These are phyloP conservation scores for Hexactinellida sp. DNA, from an alignment of 37 sponge, comb jelly and placozoan species.

Conservation along the genomic window DNA sequence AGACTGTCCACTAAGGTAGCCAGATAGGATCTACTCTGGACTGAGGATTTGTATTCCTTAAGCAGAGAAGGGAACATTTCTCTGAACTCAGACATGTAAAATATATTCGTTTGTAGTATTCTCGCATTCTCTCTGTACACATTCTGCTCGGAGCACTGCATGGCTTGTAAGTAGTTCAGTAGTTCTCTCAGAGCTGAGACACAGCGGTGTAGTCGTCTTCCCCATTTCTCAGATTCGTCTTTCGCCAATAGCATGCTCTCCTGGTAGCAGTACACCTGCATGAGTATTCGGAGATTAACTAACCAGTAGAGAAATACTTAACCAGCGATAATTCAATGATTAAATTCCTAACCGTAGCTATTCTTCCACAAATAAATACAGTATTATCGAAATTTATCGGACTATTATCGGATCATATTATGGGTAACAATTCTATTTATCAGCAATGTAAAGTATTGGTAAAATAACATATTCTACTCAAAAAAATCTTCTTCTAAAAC, in stretches of 20 bases:
- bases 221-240: background rate
- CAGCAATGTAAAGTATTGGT: too few species aligned
- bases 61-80: slow-evolving; percentile 68
- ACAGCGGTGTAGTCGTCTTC: slow-evolving; percentile 54
- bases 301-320: background rate
- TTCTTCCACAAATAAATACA: too few species aligned
- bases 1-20: slow-evolving; percentile 48
- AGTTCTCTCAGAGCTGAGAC: slow-evolving; percentile 67
- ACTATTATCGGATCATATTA: too few species aligned
- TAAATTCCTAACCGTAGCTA: too few species aligned
- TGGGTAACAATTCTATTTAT: too few species aligned
- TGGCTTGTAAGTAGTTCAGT: slow-evolving; percentile 48
- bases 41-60: slow-evolving; percentile 28
- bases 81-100: slow-evolving; percentile 83
- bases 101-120: slow-evolving; percentile 69
- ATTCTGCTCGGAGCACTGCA: slow-evolving; percentile 41
- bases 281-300: background rate
- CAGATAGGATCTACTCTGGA: slow-evolving; percentile 36
- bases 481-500: too few species aligned
- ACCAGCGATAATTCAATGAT: background rate
- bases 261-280: background rate
- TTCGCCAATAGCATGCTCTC: background rate
- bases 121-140: slow-evolving; percentile 49
- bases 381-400: too few species aligned
- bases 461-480: too few species aligned